Conservation (phyloP, 1,140 invertebrate species). For the Papilio polyxenes region DNA sequence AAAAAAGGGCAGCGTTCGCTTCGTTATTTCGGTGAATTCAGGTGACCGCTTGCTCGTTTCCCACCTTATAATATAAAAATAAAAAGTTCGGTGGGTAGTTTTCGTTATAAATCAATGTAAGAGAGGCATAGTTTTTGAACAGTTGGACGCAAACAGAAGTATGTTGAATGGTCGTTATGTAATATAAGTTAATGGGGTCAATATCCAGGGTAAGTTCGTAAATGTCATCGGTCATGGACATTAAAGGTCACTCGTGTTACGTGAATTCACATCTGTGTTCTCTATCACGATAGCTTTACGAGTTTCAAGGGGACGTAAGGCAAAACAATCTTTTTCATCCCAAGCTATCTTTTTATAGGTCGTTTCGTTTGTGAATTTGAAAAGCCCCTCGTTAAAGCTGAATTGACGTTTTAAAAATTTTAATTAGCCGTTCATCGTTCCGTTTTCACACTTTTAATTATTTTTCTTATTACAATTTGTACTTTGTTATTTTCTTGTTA, state of each 20-base stretch:
- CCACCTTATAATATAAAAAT: too few relatives aligned
- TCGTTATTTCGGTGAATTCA: too few relatives aligned
- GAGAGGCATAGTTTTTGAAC: not conserved
- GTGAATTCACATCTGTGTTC: conserved; percentile 31
- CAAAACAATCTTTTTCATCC: conserved; percentile 29
- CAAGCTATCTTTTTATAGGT: conserved; percentile 20
- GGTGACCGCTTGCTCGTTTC: too few relatives aligned
- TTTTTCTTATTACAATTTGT: conserved; percentile 11
- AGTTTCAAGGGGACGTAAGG: conserved; percentile 3
- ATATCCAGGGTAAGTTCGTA: conserved; percentile 38
- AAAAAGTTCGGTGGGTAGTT: not conserved
- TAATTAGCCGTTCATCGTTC: conserved; percentile 12
- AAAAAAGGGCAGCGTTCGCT: too few relatives aligned
- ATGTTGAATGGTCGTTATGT: conserved; percentile 22
- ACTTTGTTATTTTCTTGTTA: not conserved
- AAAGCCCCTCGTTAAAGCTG: conserved; percentile 28
- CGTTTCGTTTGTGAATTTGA: conserved; percentile 30
- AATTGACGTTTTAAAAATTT: conserved; percentile 31
- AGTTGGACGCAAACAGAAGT: conserved; percentile 3
- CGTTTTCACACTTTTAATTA: conserved; percentile 22
- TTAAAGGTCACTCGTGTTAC: conserved; percentile 33
- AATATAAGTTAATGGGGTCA: conserved; percentile 37
- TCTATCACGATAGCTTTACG: conserved; percentile 28
- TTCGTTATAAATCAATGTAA: not conserved
- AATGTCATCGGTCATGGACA: conserved; percentile 39